Evolutionary conservation across 2,797 vertebrate species (phyloP), one percentile per base, ranked within the genome.

Genomic region (Psittacula echo): DNA sequence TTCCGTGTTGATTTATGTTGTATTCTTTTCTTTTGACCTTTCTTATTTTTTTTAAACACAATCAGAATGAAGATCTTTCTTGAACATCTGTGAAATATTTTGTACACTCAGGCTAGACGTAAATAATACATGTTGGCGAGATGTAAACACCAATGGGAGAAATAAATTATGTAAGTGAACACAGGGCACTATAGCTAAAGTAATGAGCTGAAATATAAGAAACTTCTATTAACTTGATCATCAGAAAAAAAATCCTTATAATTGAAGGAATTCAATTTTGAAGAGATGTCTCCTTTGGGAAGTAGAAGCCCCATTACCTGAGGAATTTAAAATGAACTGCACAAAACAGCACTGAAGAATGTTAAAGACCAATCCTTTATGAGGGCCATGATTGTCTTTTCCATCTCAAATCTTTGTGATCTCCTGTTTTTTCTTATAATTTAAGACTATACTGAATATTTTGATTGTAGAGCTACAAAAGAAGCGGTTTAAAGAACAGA

Each of bases 131-230:
- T 95, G 89, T 37, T 72, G 51, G 64, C 67, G 67, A 91, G 87
- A 96, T 64, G 91, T 96, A 97, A 95, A 95, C 87, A 96, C 89
- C 93, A 94, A 76, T 11, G 83, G 89, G 95, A 91, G 94, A 93
- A 95, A 96, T 93, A 97, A 97, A 97, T 96, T 92, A 96, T 97
- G 95, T 64, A 96, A 50, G 64, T 93, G 94, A 90, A 78, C 83
- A 75, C 54, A 72, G 67, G 79, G 85, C 83, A 91, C 85, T 90
- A 94, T 60, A 93, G 83, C 89, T 85, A 51, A 94, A 95, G 87
- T 87, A 94, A 96, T 91, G 87, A 94, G 91, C 7, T 71, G 77
- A 93, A 90, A 91, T 14, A 21, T 32, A 93, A 93, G 81, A 92
- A 95, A 90, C 27, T 94, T 96, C 93, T 91, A 96, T 93, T 96